Base-by-base conservation (phyloP, 2,113 vertebrate genomes). In the Thinocorus orbignyianus region DNA sequence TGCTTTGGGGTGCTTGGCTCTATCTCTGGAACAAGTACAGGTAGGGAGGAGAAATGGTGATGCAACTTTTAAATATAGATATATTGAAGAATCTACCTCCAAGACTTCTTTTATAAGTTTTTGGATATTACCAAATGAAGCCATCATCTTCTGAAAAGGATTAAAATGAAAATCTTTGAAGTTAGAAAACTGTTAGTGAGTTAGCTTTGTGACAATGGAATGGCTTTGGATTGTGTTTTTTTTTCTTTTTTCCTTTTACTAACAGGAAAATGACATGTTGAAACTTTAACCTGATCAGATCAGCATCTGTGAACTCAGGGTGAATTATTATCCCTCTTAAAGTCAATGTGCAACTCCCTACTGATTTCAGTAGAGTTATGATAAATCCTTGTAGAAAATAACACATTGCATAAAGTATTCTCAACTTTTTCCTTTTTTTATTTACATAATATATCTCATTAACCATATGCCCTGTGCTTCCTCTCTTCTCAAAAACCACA, bases 231-330 rank as follows among this genome's bases (percentile, higher is more conserved):
- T 60, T 55, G 55, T 26, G 26, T 9, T 6, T 39, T 37, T 16
- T 51, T 42, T 11, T 35, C 15, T 68, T 60, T 71, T 55, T 44
- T 60, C 39, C 42, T 78, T 86, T 78, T 54, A 33, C 12, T 64
- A 90, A 77, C 31, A 76, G 52, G 30, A 85, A 92, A 79, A 91
- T 71, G 30, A 55, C 33, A 31, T 39, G n/a, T 92, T 90, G 74
- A 65, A 90, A 87, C 30, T 76, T 88, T 80, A 96, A 85, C 62
- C 13, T 79, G 85, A 88, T 88, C 81, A 78, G 69, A 91, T 87
- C 62, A 68, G 28, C 28, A 17, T 60, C 88, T 90, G 64, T 88
- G 93, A 88, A 62, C 58, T 69, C 58, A 62, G 66, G 31, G 58
- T 83, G 71, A 93, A 92, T 80, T 82, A 79, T 77, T 48, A 87